phyloP scores from a whole-genome alignment of 1,140 invertebrate genomes.

The Plectrocnemia conspersa region DNA sequence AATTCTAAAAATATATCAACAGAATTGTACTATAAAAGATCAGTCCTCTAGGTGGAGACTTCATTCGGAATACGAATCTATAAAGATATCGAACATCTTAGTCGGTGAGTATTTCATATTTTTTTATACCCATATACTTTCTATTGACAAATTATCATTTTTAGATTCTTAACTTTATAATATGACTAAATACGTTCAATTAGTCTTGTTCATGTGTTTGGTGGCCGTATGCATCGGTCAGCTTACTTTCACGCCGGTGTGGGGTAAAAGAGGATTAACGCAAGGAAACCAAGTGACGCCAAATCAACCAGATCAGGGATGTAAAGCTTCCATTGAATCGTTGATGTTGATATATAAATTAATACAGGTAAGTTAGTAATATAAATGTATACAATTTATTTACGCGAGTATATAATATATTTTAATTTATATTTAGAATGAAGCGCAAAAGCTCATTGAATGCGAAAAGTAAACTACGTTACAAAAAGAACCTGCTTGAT shows the following conservation, averaged over 20 bases:
- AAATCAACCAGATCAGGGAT: constrained; percentile 1
- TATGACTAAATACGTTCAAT: neutral
- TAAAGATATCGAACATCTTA: no score
- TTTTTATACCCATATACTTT: no score
- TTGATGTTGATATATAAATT: constrained; percentile 14
- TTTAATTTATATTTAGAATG: constrained; percentile 2
- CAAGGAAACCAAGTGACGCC: neutral
- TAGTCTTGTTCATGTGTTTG: constrained; percentile 4
- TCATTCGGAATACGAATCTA: no score
- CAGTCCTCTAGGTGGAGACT: no score
- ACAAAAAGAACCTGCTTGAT: constrained; percentile 7
- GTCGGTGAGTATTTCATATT: no score
- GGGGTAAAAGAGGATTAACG: constrained; percentile 5
- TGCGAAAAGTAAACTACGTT: constrained; percentile 10
- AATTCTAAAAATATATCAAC: no score
- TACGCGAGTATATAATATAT: neutral
- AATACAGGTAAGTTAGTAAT: constrained; percentile 1
- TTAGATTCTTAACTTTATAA: neutral
- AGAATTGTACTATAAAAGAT: no score
- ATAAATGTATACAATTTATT: neutral
- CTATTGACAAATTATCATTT: no score
- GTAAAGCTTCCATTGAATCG: constrained; percentile 9
- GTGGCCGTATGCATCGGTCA: neutral
- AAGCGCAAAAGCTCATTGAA: constrained; percentile 8
- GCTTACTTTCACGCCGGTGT: constrained; percentile 3